phyloP scores from a whole-genome alignment of 1,140 invertebrate genomes.

The Asbolus verrucosus region DNA sequence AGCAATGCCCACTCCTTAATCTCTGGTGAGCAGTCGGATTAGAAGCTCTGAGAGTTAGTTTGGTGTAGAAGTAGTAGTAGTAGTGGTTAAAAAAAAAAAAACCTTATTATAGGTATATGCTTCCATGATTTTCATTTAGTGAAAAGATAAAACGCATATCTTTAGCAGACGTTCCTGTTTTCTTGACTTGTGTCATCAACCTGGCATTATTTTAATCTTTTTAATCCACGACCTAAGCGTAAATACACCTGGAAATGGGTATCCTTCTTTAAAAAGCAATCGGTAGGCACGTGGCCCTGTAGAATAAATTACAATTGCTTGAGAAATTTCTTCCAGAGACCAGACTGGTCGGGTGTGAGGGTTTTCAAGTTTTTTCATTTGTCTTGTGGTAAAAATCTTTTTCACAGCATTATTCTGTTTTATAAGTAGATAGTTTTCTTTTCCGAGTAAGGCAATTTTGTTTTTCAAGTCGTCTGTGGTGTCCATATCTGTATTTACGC shows the following conservation, averaged over 20 bases:
- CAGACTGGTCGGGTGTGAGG: neutral
- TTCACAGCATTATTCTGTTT: neutral
- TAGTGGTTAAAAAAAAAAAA: too few species aligned
- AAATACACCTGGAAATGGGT: constrained; percentile 24
- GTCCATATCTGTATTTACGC: neutral
- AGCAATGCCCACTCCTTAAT: too few species aligned
- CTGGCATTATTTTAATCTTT: constrained; percentile 24
- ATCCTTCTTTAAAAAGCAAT: constrained; percentile 31
- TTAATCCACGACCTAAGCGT: constrained; percentile 22
- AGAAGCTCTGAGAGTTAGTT: too few species aligned
- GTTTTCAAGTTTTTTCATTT: constrained; percentile 36
- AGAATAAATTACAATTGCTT: constrained; percentile 32
- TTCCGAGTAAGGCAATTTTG: neutral
- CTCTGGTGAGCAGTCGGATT: too few species aligned
- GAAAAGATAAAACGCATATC: constrained; percentile 31
- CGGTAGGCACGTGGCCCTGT: constrained; percentile 18
- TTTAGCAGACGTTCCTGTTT: constrained; percentile 13
- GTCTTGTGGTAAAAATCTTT: constrained; percentile 9
- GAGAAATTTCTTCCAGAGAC: constrained; percentile 39
- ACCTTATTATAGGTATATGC: constrained; percentile 40
- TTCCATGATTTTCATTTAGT: constrained; percentile 44
- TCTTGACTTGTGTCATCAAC: constrained; percentile 26
- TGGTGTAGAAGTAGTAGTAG: too few species aligned
- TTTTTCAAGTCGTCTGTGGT: constrained; percentile 3
- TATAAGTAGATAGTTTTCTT: neutral